Percentiles rank a stretch among this genome's conserved stretches.
Evolutionary conservation across 2,888 invertebrate genomes (phyloP).

Genomic region (Habroteleia sp.): DNA sequence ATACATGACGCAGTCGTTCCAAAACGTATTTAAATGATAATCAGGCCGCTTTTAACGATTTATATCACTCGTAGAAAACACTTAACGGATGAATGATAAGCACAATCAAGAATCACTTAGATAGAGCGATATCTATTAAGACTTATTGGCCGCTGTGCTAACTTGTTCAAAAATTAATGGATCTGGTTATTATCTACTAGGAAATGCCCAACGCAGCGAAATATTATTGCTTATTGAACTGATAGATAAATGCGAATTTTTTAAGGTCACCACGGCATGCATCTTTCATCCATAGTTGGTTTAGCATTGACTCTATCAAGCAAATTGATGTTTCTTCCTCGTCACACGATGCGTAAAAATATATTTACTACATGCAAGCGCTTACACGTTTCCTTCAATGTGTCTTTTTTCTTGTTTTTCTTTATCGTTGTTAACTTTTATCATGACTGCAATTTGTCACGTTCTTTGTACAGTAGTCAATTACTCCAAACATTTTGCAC

Average conservation of each 20-base stretch:
- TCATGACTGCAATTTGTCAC: too few species aligned
- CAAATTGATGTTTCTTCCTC: background rate
- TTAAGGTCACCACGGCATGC: background rate
- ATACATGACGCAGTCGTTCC: constrained; percentile 34
- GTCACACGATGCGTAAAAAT: background rate
- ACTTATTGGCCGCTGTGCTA: constrained; percentile 6
- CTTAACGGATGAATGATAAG: constrained; percentile 46
- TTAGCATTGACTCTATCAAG: too few species aligned
- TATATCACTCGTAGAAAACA: constrained; percentile 48
- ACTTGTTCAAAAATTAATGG: constrained; percentile 29
- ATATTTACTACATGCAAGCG: too few species aligned
- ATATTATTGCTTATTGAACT: constrained; percentile 19
- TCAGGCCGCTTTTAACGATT: constrained; percentile 34
- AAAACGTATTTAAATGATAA: constrained; percentile 46
- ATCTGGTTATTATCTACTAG: constrained; percentile 28
- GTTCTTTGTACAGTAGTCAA: too few species aligned
- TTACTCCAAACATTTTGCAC: too few species aligned
- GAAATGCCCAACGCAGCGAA: constrained; percentile 10
- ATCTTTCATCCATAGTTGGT: background rate
- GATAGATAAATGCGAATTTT: constrained; percentile 20
- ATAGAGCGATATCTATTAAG: constrained; percentile 22
- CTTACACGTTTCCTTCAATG: too few species aligned
- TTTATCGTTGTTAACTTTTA: too few species aligned
- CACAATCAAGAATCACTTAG: constrained; percentile 38
- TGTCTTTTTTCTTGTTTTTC: too few species aligned